These are phyloP conservation scores for Chymomyza amoena DNA, from an alignment of 2,888 invertebrate genomes.

Conservation along the genomic window DNA sequence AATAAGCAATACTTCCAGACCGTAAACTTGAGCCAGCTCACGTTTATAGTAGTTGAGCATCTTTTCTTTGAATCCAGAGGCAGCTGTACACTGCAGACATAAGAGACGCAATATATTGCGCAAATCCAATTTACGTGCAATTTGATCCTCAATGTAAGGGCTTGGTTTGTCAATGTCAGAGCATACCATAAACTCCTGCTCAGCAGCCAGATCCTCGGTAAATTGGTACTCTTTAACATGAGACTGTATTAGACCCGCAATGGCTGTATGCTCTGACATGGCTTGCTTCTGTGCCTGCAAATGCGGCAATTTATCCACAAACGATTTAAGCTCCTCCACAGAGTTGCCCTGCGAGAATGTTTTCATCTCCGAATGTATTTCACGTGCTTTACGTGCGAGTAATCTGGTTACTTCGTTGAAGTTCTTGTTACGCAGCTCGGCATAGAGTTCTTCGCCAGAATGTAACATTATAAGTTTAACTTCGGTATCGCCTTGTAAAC, in stretches of 20 bases:
- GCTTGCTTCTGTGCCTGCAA: conserved; percentile 92
- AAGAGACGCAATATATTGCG: conserved; percentile 92
- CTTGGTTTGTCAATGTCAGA: conserved; percentile 94
- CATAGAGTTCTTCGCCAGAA: conserved; percentile 92
- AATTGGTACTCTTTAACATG: conserved; percentile 87
- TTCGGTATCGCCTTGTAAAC: conserved; percentile 79
- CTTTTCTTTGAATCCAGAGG: conserved; percentile 95
- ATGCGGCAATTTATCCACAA: conserved; percentile 92
- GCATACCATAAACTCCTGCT: conserved; percentile 95
- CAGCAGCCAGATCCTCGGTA: conserved; percentile 88
- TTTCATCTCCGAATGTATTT: conserved; percentile 91
- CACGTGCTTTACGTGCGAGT: conserved; percentile 91
- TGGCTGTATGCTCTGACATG: conserved; percentile 92
- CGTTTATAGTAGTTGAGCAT: conserved; percentile 86
- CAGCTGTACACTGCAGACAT: conserved; percentile 94
- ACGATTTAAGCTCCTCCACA: conserved; percentile 96
- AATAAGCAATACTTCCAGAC: conserved; percentile 89
- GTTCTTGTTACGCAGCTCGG: conserved; percentile 94
- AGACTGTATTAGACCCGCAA: conserved; percentile 96
- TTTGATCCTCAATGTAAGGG: conserved; percentile 94
- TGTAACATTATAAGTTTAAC: conserved; percentile 89
- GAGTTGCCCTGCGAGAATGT: conserved; percentile 91
- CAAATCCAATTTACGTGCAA: conserved; percentile 90
- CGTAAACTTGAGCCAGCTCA: conserved; percentile 91
- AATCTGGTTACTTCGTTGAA: conserved; percentile 93